Base-by-base conservation (phyloP, 37 sponge, comb jelly and placozoan species). In the Chondrilla cf. caribensis region DNA sequence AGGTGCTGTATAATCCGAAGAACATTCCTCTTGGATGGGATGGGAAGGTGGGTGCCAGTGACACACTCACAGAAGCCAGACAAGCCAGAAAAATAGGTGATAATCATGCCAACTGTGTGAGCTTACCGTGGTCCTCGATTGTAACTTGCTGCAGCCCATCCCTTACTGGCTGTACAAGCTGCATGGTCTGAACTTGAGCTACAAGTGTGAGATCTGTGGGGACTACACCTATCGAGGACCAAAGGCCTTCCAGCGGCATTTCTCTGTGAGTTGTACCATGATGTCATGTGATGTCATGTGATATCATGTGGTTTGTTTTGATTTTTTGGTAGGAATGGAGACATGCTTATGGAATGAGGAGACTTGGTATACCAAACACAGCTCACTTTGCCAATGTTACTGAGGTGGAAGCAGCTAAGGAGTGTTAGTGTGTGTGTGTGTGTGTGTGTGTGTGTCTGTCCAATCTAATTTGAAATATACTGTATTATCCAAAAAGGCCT, bases 131-230 rank as follows among this genome's bases (percentile, higher is more conserved):
- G n/a, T n/a, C n/a, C n/a, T n/a, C n/a, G n/a, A n/a, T n/a, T n/a
- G n/a, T n/a, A n/a, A n/a, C n/a, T n/a, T n/a, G n/a, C n/a, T n/a
- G n/a, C 54, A 92, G 91, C 99, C 99, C 22, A 98, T 98, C 17
- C 99, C 99, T 0, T 98, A 98, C 89, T 98, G 99, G 99, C 71
- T 98, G 36, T 98, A 98, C 93, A 98, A 98, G 83, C 86, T 98
- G 6, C 99, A 98, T 66, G 99, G 99, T 21, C 91, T 98, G 40
- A 98, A 98, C 85, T 79, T 98, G 82, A 89, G 79, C 72, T 98
- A 96, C 80, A 71, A 87, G 70, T 98, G 99, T 85, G 99, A 98
- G 77, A 96, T 98, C 29, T 98, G 99, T 92, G 99, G 99, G 4
- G 89, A 92, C 55, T 88, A 84, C 35, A 90, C 86, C 2, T 98